These are phyloP conservation scores for Andinoacara biseriatus DNA, from an alignment of 2,113 vertebrate genomes.

Conservation along the genomic window DNA sequence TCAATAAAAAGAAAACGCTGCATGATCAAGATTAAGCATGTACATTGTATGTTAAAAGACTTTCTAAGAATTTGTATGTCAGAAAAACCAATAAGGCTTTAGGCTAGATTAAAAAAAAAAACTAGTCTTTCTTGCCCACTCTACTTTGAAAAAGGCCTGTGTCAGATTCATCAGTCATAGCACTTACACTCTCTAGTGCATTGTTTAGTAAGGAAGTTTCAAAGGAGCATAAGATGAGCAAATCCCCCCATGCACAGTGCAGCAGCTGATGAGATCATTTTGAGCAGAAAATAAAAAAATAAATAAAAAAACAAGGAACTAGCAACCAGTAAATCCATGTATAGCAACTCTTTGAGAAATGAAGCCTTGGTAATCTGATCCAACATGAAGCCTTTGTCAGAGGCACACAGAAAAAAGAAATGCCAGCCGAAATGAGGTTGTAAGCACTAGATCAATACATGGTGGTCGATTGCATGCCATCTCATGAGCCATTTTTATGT, in stretches of 20 bases:
- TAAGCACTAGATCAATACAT: slow-evolving; percentile 53
- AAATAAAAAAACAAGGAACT: neutral
- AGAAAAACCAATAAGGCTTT: slow-evolving; percentile 7
- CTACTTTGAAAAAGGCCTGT: slow-evolving; percentile 6
- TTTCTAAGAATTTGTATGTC: neutral
- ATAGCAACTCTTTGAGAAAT: slow-evolving; percentile 12
- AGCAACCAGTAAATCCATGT: neutral
- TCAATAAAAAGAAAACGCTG: neutral
- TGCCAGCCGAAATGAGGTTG: slow-evolving; percentile 29
- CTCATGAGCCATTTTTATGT: slow-evolving; percentile 46
- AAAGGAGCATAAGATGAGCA: slow-evolving; percentile 21
- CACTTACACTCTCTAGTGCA: slow-evolving; percentile 8
- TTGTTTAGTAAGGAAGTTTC: slow-evolving; percentile 35
- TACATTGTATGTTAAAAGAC: neutral
- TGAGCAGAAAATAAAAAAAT: neutral
- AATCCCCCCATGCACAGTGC: neutral
- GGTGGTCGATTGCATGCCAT: slow-evolving; percentile 40
- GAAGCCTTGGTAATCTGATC: slow-evolving; percentile 27
- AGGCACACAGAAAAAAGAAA: slow-evolving; percentile 1
- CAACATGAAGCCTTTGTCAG: slow-evolving; percentile 30
- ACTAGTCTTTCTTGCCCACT: neutral
- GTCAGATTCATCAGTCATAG: slow-evolving; percentile 42
- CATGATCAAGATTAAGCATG: neutral
- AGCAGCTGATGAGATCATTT: slow-evolving; percentile 33
- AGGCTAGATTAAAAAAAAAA: slow-evolving; percentile 13